Percentiles rank a stretch among this genome's conserved stretches.
These are phyloP conservation scores for Emys orbicularis DNA, from an alignment of 2,797 vertebrate species.

Conservation along the genomic window DNA sequence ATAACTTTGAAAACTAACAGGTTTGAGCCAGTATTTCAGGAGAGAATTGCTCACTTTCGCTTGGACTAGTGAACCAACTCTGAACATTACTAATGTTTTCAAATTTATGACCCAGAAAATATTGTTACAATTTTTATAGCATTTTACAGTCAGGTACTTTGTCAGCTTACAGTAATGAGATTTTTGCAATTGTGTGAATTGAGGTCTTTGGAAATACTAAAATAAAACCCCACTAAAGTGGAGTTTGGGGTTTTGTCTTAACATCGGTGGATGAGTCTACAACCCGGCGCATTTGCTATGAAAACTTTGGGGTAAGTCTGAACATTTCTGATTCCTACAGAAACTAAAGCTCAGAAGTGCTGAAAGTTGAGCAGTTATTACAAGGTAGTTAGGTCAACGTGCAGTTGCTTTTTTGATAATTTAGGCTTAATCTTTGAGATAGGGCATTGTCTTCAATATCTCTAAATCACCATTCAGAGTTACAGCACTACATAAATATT, in stretches of 20 bases:
- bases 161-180: not conserved
- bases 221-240: not conserved
- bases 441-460: not conserved
- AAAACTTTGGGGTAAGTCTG: not conserved
- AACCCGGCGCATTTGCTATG: not conserved
- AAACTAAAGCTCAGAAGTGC: not conserved
- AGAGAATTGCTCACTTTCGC: not conserved
- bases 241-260: not conserved
- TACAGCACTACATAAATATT: not conserved
- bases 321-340: not conserved
- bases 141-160: not conserved
- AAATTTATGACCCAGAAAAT: not conserved
- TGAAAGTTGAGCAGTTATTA: not conserved
- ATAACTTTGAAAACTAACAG: not conserved
- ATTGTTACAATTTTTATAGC: not conserved
- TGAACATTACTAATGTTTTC: not conserved
- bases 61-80: not conserved
- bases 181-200: not conserved
- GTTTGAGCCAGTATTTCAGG: not conserved
- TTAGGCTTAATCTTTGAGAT: not conserved
- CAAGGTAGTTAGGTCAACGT: not conserved
- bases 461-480: not conserved
- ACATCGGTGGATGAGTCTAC: not conserved
- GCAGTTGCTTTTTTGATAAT: not conserved
- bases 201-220: not conserved